Conservation (phyloP, 2,888 invertebrate genomes). For the Agapostemon virescens region DNA sequence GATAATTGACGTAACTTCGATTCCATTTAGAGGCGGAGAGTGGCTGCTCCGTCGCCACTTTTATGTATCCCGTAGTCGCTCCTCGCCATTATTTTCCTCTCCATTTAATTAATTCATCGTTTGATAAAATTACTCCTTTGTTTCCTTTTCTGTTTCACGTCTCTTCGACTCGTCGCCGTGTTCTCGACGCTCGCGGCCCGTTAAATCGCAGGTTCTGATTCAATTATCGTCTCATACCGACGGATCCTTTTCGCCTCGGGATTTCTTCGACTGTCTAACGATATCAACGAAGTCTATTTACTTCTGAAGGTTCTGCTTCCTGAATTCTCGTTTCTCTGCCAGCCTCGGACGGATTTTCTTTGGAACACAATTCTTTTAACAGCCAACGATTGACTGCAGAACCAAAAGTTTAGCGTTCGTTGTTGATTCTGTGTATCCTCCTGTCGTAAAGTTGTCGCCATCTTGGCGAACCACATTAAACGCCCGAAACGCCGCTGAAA, state of each 20-base stretch:
- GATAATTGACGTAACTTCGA: constrained; percentile 21
- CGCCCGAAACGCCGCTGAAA: constrained; percentile 11
- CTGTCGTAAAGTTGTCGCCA: constrained; percentile 36
- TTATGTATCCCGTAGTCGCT: not conserved
- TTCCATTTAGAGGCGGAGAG: not conserved
- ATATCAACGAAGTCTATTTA: not conserved
- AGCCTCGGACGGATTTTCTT: not conserved
- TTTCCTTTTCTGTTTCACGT: not conserved
- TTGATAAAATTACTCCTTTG: not conserved
- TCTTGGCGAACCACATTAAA: constrained; percentile 38
- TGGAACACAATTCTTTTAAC: not conserved
- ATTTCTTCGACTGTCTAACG: not conserved
- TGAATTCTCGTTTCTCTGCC: not conserved
- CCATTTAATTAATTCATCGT: not conserved
- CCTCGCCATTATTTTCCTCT: not conserved
- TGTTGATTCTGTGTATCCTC: constrained; percentile 39
- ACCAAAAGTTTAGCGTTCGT: constrained; percentile 7
- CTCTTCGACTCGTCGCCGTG: not conserved
- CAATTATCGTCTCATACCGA: not conserved
- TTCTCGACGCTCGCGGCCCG: not conserved
- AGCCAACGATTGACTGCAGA: not conserved
- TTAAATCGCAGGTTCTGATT: not conserved
- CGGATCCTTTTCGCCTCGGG: not conserved
- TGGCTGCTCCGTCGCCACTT: not conserved
- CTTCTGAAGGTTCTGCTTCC: not conserved